Evolutionary conservation across 2,797 vertebrate species (phyloP).

Genomic region (Eremophila alpestris): DNA sequence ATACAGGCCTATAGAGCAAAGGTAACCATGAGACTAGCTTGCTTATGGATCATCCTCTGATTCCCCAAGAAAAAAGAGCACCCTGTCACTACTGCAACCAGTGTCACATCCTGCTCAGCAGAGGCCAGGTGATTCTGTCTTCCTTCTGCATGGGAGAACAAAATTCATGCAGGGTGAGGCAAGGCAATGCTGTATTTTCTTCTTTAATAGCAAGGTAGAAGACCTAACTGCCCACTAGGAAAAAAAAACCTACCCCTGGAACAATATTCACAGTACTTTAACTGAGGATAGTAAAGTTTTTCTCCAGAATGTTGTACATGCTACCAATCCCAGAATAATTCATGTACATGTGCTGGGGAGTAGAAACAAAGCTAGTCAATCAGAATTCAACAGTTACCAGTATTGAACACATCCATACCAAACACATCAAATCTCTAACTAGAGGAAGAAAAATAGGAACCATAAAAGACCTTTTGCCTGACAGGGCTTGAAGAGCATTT

Average conservation of each 20-base stretch:
- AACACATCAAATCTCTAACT: not conserved
- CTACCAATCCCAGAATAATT: not conserved
- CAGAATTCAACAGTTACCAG: not conserved
- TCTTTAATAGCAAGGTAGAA: not conserved
- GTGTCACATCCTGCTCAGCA: not conserved
- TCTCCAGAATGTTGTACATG: not conserved
- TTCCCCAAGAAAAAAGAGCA: not conserved
- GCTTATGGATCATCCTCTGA: not conserved
- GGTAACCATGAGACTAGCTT: not conserved
- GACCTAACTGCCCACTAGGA: not conserved
- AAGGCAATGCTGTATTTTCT: not conserved
- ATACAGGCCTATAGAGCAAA: not conserved
- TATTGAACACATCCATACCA: not conserved
- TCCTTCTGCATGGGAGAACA: not conserved
- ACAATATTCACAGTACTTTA: not conserved
- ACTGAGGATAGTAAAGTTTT: not conserved
- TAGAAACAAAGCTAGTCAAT: not conserved
- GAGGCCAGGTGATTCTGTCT: not conserved
- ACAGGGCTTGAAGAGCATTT: not conserved
- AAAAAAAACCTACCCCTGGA: not conserved
- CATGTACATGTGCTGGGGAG: fast-evolving
- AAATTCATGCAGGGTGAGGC: not conserved
- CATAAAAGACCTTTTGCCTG: not conserved
- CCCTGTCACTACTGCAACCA: not conserved
- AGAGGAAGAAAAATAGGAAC: not conserved